Evolutionary conservation across 2,797 vertebrate genomes (phyloP).

Genomic region (Silurus aristotelis): DNA sequence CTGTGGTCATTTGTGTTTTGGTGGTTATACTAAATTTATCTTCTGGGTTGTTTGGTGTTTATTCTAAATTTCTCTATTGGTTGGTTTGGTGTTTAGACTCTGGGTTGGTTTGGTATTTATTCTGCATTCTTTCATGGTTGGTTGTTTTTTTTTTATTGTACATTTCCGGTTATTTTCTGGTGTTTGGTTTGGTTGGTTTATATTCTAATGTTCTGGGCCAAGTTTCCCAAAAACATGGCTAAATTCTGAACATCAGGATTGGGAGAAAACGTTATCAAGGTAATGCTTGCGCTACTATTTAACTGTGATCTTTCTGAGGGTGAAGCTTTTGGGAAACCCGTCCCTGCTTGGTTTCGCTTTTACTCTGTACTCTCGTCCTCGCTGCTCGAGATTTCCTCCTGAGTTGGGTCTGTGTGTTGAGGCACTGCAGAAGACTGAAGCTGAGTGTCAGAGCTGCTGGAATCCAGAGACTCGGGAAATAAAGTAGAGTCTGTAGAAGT

Average conservation of each 20-base stretch:
- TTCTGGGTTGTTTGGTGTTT: background rate
- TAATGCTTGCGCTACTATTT: background rate
- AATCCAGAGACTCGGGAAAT: background rate
- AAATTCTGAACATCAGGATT: background rate
- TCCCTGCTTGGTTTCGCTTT: background rate
- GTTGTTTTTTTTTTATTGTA: no score
- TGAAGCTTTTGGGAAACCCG: background rate
- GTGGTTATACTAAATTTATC: background rate
- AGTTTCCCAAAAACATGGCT: background rate
- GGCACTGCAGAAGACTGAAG: background rate
- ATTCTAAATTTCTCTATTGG: no score
- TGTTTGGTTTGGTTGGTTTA: no score
- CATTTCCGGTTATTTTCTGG: no score
- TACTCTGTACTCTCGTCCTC: slow-evolving; percentile 13
- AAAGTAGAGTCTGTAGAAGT: slow-evolving; percentile 9
- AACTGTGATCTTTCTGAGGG: background rate
- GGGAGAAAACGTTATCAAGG: background rate
- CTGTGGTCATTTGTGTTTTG: background rate
- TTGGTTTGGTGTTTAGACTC: no score
- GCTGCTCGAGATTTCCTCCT: background rate
- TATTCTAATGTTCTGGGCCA: no score
- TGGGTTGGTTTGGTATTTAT: no score
- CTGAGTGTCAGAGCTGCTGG: background rate
- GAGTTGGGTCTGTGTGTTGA: slow-evolving; percentile 10
- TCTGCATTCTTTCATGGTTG: no score